These are phyloP conservation scores for Clepsis dumicolana DNA, from an alignment of 2,888 invertebrate genomes.

Conservation along the genomic window DNA sequence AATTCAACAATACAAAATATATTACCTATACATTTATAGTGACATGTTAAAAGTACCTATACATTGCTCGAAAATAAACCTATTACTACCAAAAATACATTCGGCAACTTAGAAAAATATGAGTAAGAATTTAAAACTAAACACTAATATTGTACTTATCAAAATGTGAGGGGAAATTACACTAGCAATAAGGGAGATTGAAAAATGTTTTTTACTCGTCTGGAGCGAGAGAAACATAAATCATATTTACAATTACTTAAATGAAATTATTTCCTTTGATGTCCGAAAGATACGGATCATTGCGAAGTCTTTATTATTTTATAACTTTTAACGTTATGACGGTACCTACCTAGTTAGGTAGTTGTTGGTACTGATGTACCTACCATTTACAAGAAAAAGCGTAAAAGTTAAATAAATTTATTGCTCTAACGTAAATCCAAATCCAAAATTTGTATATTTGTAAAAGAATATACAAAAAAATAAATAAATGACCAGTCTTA, in stretches of 20 bases:
- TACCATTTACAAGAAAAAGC: background rate
- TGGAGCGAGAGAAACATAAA: constrained; percentile 2
- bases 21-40: too few species aligned
- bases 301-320: background rate
- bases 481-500: background rate
- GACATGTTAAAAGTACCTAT: too few species aligned
- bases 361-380: too few species aligned
- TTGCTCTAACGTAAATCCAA: background rate
- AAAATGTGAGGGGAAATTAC: constrained; percentile 19
- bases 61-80: constrained; percentile 24
- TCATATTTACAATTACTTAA: background rate
- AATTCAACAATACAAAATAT: too few species aligned
- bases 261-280: background rate
- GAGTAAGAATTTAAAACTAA: background rate
- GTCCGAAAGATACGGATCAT: background rate
- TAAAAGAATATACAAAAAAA: background rate
- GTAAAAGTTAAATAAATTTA: background rate
- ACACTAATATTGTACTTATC: background rate
- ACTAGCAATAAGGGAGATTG: constrained; percentile 24
- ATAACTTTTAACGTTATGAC: too few species aligned
- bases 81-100: too few species aligned
- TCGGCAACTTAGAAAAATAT: constrained; percentile 19
- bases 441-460: background rate
- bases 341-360: too few species aligned
- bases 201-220: constrained; percentile 23